phyloP scores from a whole-genome alignment of 2,113 vertebrate species.

The Cephalopterus ornatus region DNA sequence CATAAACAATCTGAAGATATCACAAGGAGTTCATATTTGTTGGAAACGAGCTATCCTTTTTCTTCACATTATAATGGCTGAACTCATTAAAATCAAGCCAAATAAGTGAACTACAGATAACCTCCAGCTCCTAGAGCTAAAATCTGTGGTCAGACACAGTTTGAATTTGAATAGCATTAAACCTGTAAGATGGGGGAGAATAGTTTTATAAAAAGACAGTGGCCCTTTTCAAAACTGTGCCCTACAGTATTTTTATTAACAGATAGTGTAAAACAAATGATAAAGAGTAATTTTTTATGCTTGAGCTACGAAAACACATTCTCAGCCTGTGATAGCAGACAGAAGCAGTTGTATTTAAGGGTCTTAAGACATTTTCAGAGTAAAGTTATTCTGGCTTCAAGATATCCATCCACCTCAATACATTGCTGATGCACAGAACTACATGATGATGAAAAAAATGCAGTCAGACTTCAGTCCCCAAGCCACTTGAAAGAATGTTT shows the following conservation, averaged over 20 bases:
- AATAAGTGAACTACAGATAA: not conserved
- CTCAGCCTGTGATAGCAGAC: not conserved
- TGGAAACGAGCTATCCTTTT: not conserved
- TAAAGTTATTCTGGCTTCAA: not conserved
- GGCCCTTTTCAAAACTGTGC: not conserved
- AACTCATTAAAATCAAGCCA: not conserved
- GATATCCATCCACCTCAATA: not conserved
- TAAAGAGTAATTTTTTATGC: not conserved
- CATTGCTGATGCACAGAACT: not conserved
- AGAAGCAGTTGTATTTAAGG: not conserved
- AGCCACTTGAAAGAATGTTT: not conserved
- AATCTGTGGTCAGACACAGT: not conserved
- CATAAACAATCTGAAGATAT: not conserved
- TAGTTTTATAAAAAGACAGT: not conserved
- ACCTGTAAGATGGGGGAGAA: not conserved
- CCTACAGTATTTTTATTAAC: constrained; percentile 1
- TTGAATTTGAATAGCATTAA: not conserved
- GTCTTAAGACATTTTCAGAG: not conserved
- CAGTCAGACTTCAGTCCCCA: not conserved
- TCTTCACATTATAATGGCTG: not conserved
- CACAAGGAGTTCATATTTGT: not conserved
- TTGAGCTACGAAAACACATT: not conserved
- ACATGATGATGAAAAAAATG: not conserved
- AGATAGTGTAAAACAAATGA: not conserved
- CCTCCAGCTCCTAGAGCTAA: not conserved